These are phyloP conservation scores for Prosapia bicincta DNA, from an alignment of 2,888 invertebrate genomes.

Conservation along the genomic window DNA sequence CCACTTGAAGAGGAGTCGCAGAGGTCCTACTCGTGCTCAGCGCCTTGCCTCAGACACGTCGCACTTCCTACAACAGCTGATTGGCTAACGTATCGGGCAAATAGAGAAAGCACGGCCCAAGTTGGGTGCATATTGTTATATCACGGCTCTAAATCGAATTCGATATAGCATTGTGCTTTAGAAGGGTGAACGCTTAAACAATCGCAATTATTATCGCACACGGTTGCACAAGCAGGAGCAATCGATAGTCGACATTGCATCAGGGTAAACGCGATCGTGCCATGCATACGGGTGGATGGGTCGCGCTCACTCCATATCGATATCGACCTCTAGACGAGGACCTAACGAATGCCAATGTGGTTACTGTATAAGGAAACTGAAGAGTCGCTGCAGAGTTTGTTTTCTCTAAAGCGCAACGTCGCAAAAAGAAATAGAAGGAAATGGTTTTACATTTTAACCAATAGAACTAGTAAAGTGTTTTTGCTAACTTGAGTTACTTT, in stretches of 20 bases:
- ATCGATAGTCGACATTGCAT: background rate
- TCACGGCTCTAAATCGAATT: background rate
- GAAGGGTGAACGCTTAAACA: conserved; percentile 2
- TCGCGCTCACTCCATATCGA: background rate
- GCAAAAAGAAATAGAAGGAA: too few relatives aligned
- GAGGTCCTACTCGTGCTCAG: background rate
- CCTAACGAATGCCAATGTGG: background rate
- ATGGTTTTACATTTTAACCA: too few relatives aligned
- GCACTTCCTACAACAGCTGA: background rate
- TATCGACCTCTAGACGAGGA: too few relatives aligned
- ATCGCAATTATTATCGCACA: background rate
- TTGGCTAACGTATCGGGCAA: background rate
- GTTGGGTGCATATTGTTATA: background rate
- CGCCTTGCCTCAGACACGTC: background rate
- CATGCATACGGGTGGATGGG: background rate
- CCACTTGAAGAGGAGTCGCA: background rate
- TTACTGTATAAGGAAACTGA: too few relatives aligned
- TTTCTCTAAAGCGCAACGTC: too few relatives aligned
- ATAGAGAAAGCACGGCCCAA: background rate
- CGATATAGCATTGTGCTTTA: background rate
- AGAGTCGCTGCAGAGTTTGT: too few relatives aligned
- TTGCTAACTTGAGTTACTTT: too few relatives aligned
- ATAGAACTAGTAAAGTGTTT: too few relatives aligned
- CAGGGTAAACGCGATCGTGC: background rate
- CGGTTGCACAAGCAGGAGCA: background rate